Evolutionary conservation across 37 sponge, comb jelly and placozoan genomes (phyloP), one percentile per base, ranked within the genome.

Genomic region (Ianthella basta): DNA sequence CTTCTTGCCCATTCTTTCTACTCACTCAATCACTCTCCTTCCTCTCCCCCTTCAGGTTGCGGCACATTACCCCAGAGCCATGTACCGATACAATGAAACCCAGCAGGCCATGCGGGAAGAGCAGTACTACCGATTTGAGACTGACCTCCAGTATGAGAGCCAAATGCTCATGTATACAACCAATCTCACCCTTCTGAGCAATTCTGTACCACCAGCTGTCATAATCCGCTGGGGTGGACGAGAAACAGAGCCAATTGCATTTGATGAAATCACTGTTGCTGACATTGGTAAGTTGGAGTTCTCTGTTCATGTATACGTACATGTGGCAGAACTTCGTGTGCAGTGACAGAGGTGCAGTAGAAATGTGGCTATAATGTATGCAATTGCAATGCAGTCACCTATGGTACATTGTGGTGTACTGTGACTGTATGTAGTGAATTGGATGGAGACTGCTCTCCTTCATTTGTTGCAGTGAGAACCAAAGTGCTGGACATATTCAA

Each of bases 71-170:
- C 72, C 88, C 33, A 18, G 24, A 18, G 85, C 85, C 23, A 19
- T 16, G 0, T 88, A 66, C 81, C 61, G 30, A 38, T 87, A 91
- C 68, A 72, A 70, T 41, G 81, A 91, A 56, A 91, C 92, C 8
- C 21, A 66, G 75, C 85, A 88, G 69, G 38, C 80, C 5, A 56
- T 60, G 34, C 53, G 89, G 36, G 92, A 91, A 81, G 34, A 54
- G 44, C 92, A 91, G 77, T 8, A n/a, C 15, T 19, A 85, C 23
- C 1, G 21, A 16, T 38, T 91, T 38, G 19, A 54, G 55, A 85
- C 88, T 4, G 44, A 33, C 18, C 82, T 72, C 18, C 59, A 66
- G 15, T 87, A 85, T 40, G 88, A 91, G 36, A 88, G 23, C n/a
- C 92, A 91, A 79, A 44, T 23, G 35, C 60, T 91, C 44, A 23